Evolutionary conservation across 2,113 vertebrate genomes (phyloP), one percentile per base, ranked within the genome.

Genomic region (Xenopus borealis): DNA sequence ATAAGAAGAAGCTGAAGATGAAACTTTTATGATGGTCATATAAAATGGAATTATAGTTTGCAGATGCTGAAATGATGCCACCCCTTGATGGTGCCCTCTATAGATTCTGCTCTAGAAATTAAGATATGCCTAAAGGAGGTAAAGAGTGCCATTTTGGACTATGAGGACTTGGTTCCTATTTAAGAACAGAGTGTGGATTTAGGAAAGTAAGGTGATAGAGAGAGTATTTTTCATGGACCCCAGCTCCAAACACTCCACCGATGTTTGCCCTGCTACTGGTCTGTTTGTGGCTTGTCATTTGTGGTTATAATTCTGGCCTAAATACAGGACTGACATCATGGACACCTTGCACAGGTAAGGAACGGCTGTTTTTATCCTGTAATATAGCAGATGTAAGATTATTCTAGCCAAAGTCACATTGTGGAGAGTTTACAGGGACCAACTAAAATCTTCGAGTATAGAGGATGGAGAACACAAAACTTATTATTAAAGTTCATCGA

Each of bases 291-390:
- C 79, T 93, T 27, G 72, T 91, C 63, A 78, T 81, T 72, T 82
- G 86, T 82, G 82, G 63, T 50, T 52, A 79, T 33, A 17, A 62
- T 0, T 63, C 80, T 69, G 79, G 67, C 72, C 67, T 59, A 11
- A 20, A 20, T 16, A 16, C 1, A 3, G 79, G 72, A 0, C 19
- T 79, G 55, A 81, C 64, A 77, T 80, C 17, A 9, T 91, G 92
- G 92, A 88, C 88, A 71, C 91, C 93, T 69, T 94, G 94, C 85
- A 94, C 94, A 90, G 94, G 94, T 93, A 90, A 81, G 88, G 68
- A 30, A 0, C 10, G 16, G 9, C 8, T 40, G 33, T 6, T 40
- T 40, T 3, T 3, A 6, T 40, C 33, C 8, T 40, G 33, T 40
- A 6, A 40, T 40, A 6, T 9, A 40, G 8, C 33, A 40, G 33